Base-by-base conservation (phyloP, 2,113 vertebrate species). In the Oostethus manadensis region DNA sequence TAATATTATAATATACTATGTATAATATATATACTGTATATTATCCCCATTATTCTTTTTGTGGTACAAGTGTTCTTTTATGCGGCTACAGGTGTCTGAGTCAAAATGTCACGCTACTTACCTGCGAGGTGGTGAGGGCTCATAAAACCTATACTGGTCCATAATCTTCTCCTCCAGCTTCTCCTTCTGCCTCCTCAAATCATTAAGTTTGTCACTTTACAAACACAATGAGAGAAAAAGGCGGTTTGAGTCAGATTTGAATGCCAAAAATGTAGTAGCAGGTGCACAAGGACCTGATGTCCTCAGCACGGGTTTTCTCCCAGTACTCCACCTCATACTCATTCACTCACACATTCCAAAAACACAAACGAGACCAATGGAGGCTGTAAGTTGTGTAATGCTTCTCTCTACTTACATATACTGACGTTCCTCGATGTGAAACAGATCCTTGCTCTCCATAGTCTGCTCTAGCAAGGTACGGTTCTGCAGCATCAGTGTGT, bases 81-180 rank as follows among this genome's bases (percentile, higher is more conserved):
- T n/a, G 44, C 44, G 44, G 14, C 15, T 46, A 46, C 46, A 21
- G 8, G 20, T 48, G 45, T 47, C n/a, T 20, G 2, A 18, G 17
- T 44, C 15, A 44, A 10, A 35, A 23, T 4, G 40, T 51, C 35
- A 40, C 38, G 2, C 21, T 54, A 20, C 51, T 62, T 92, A 96
- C 96, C 94, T 94, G 85, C 95, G 90, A 50, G 95, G 93, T 23
- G 95, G 94, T 17, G 95, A 98, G 13, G 95, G 96, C 49, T 98
- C 96, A 64, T 99, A 97, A 77, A 98, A 99, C 73, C 95, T 98
- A 73, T 99, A 99, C 60, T 98, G 97, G 86, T 99, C 97, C 97
- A 99, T 99, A 78, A 98, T 99, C 87, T 99, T 99, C 83, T 98
- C 97, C 85, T 99, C 97, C 74, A 99, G 79, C 79, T 98, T 99